Percentiles rank a stretch among this genome's conserved stretches.
Conservation (phyloP, 2,113 vertebrate species). For the Candoia aspera region DNA sequence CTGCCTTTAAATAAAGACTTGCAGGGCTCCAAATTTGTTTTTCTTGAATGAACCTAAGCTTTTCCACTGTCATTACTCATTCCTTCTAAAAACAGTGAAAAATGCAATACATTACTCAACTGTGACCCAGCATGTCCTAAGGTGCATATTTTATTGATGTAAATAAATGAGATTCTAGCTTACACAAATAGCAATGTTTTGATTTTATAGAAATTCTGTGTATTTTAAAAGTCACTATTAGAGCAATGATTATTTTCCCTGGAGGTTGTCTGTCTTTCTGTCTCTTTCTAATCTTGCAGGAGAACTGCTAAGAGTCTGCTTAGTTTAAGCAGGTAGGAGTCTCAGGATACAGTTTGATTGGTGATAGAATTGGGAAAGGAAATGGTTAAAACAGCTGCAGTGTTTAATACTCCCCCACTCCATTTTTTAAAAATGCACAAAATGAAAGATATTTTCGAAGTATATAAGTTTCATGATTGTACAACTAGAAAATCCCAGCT, state of each 20-base stretch:
- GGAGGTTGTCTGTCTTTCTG: slow-evolving; percentile 6
- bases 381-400: slow-evolving; percentile 31
- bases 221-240: slow-evolving; percentile 65
- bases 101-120: slow-evolving; percentile 65
- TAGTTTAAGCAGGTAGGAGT: slow-evolving; percentile 34
- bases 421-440: not conserved
- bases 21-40: slow-evolving; percentile 68
- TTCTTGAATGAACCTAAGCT: slow-evolving; percentile 73
- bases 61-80: slow-evolving; percentile 72
- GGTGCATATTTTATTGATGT: slow-evolving; percentile 72
- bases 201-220: slow-evolving; percentile 66
- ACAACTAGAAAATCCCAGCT: slow-evolving; percentile 31
- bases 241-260: slow-evolving; percentile 63
- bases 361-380: slow-evolving; percentile 17
- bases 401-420: slow-evolving; percentile 9
- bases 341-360: not conserved
- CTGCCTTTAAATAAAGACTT: slow-evolving; percentile 71
- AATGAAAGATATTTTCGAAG: not conserved
- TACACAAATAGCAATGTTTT: slow-evolving; percentile 63
- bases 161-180: slow-evolving; percentile 72
- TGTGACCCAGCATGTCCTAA: slow-evolving; percentile 63
- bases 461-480: slow-evolving; percentile 11
- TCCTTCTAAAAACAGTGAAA: slow-evolving; percentile 72
- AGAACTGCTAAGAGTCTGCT: slow-evolving; percentile 34
- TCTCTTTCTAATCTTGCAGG: slow-evolving; percentile 37